A percentile compares a stretch with the other conserved stretches of the same genome.
Evolutionary conservation across 2,888 invertebrate species (phyloP).

Genomic region (Nowickia ferox): DNA sequence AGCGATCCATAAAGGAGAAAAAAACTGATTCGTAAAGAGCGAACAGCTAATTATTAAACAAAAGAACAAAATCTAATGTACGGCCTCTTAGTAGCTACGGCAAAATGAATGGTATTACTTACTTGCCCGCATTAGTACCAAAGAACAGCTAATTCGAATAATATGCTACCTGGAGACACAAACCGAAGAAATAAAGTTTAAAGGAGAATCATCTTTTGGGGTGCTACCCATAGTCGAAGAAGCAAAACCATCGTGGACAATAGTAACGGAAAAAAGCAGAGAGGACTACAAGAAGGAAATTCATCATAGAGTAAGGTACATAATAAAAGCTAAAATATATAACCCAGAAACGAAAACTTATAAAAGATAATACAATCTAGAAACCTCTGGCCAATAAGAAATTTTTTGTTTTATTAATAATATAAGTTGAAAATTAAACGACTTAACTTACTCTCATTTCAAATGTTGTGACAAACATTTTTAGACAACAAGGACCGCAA

Average conservation of each 20-base stretch:
- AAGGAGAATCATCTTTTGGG: background rate
- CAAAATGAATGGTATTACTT: background rate
- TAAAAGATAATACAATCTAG: background rate
- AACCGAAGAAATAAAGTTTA: background rate
- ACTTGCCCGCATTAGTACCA: background rate
- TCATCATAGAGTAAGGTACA: background rate
- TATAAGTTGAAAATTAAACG: background rate
- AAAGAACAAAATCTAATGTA: conserved; percentile 2
- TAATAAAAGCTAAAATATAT: no score
- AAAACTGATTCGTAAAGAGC: no score
- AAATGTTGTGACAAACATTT: background rate
- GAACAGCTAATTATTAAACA: no score
- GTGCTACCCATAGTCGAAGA: background rate
- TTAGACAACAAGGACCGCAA: no score
- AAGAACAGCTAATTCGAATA: background rate
- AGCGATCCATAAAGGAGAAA: no score
- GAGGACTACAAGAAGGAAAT: background rate
- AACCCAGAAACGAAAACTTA: background rate
- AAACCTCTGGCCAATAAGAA: no score
- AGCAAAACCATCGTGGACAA: background rate
- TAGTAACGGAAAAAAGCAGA: background rate
- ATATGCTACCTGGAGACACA: background rate
- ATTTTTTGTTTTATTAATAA: no score
- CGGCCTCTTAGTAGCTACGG: conserved; percentile 2
- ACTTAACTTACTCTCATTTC: background rate